Conservation (phyloP, 2,113 vertebrate species). For the Electrona antarctica region DNA sequence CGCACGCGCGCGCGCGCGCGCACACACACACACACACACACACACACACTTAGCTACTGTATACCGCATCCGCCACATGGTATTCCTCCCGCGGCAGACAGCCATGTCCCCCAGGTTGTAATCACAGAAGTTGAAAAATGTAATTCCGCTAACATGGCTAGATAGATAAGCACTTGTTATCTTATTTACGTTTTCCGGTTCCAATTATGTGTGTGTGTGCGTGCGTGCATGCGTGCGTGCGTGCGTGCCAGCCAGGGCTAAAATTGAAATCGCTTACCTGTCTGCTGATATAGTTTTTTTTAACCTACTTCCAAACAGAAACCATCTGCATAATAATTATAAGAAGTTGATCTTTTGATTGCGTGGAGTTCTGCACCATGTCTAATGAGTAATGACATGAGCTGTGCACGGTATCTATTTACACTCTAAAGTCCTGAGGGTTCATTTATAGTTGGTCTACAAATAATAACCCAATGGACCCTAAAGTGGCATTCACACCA, state of each 20-base stretch:
- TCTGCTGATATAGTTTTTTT: too few species aligned
- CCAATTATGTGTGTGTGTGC: conserved; percentile 49
- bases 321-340: too few species aligned
- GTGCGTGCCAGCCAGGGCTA: background rate
- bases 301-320: too few species aligned
- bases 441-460: too few species aligned
- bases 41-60: background rate
- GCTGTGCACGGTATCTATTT: too few species aligned
- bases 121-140: conserved; percentile 42
- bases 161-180: conserved; percentile 32
- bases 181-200: conserved; percentile 49
- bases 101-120: conserved; percentile 42
- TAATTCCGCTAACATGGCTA: conserved; percentile 33
- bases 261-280: too few species aligned
- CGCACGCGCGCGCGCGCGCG: background rate
- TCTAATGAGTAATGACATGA: too few species aligned
- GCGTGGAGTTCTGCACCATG: too few species aligned
- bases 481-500: too few species aligned
- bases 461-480: too few species aligned
- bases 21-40: background rate
- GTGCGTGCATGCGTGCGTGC: background rate
- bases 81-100: conserved; percentile 1
- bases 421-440: too few species aligned
- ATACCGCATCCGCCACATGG: background rate
- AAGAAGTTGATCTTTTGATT: too few species aligned